Conservation (phyloP, 2,888 invertebrate genomes). For the Iselma pallidipennis region DNA sequence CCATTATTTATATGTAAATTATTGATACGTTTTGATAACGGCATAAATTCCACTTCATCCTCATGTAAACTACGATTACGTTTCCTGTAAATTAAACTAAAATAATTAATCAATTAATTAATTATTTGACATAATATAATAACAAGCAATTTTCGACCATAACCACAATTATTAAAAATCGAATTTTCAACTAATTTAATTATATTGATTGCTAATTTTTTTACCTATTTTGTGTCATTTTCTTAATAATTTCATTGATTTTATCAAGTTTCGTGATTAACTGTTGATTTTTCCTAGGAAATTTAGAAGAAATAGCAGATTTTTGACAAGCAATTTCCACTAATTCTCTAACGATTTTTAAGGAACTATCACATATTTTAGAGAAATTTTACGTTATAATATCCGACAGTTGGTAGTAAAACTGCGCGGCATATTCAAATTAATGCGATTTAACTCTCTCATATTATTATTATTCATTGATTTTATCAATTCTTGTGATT, state of each 20-base stretch:
- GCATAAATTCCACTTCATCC: slow-evolving; percentile 80
- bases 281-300: no score
- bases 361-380: no score
- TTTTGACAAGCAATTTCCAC: no score
- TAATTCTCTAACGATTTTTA: no score
- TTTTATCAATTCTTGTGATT: no score
- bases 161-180: background rate
- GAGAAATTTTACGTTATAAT: no score
- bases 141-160: slow-evolving; percentile 5
- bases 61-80: slow-evolving; percentile 70
- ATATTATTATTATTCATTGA: no score
- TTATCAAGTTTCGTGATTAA: background rate
- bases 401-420: no score
- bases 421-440: no score
- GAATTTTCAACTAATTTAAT: background rate
- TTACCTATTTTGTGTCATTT: slow-evolving; percentile 42
- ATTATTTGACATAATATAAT: slow-evolving; percentile 9
- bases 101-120: background rate
- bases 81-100: slow-evolving; percentile 65
- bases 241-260: background rate
- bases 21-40: slow-evolving; percentile 87
- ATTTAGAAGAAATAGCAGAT: no score
- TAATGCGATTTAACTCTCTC: no score
- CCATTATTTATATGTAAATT: slow-evolving; percentile 79
- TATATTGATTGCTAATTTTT: background rate